Evolutionary conservation across 2,888 invertebrate genomes (phyloP), one percentile per base, ranked within the genome.

Genomic region (Archips crataeganus): DNA sequence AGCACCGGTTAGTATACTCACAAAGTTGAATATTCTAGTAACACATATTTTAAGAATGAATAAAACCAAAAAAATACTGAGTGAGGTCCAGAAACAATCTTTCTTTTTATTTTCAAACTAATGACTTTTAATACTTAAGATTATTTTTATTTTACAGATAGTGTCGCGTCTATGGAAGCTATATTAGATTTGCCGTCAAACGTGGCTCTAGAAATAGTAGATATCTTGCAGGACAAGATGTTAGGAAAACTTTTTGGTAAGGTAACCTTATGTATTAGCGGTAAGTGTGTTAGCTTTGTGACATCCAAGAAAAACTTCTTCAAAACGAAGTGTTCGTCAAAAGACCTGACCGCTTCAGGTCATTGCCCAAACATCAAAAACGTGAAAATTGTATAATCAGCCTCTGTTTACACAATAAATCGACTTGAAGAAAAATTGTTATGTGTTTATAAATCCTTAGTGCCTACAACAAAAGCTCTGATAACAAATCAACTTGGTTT

Each of bases 131-230:
- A 62, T 15, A 60, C 13, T 47, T 62, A 70, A 59, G 32, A 23
- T 42, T 45, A 39, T 69, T 45, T 68, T 61, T 45, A 57, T 67
- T 70, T 92, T 91, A 61, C 87, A 94, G 94, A 94, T 77, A 92
- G 89, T 76, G 79, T 86, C 75, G 89, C 87, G 49, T 89, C 89
- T 73, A 87, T 92, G 89, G 92, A 91, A 79, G 89, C 93, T 10
- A 87, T 90, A 57, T 90, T 90, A 90, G 91, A 94, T 83, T 84
- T 93, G 75, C 93, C 94, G 6, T 91, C 92, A 51, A 93, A 91
- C 70, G 80, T 92, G 32, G 91, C 86, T 66, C 89, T 90, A 71
- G 90, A 93, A 84, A 86, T 91, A 63, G 90, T 93, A n/a, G 92
- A 93, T 57, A 92, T 92, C 71, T 80, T 94, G 76, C 87, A 93